Evolutionary conservation across 2,797 vertebrate genomes (phyloP).

Genomic region (Podarcis lilfordi): DNA sequence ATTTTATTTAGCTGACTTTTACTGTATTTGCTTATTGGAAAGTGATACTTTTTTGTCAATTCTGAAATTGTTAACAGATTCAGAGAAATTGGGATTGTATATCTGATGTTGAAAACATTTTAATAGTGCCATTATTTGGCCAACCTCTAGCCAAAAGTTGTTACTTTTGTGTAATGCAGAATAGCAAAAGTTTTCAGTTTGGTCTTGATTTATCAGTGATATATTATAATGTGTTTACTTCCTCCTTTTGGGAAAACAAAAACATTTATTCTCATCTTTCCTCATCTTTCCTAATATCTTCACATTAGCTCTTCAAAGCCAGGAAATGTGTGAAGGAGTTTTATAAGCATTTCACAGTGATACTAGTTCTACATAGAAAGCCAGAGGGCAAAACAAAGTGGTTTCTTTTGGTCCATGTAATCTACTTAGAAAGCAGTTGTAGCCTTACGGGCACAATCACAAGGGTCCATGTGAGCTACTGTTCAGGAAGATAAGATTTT

Average conservation of each 20-base stretch:
- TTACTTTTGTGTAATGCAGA: accelerated
- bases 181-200: not conserved
- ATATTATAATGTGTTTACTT: not conserved
- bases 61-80: not conserved
- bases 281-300: not conserved
- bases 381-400: slow-evolving; percentile 72
- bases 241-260: not conserved
- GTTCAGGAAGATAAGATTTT: slow-evolving; percentile 48
- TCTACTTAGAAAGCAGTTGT: slow-evolving; percentile 62
- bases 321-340: slow-evolving; percentile 48
- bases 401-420: slow-evolving; percentile 69
- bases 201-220: not conserved
- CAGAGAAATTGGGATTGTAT: not conserved
- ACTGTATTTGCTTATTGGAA: not conserved
- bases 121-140: not conserved
- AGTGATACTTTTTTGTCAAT: not conserved
- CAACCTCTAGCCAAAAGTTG: slow-evolving; percentile 11
- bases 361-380: slow-evolving; percentile 65
- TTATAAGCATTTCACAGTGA: slow-evolving; percentile 68
- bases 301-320: slow-evolving; percentile 54
- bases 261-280: not conserved
- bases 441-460: slow-evolving; percentile 55
- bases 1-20: not conserved
- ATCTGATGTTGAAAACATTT: not conserved
- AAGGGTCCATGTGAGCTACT: slow-evolving; percentile 26